Evolutionary conservation across 2,888 invertebrate genomes (phyloP), one percentile per base, ranked within the genome.

Genomic region (Ormyrus rosae): DNA sequence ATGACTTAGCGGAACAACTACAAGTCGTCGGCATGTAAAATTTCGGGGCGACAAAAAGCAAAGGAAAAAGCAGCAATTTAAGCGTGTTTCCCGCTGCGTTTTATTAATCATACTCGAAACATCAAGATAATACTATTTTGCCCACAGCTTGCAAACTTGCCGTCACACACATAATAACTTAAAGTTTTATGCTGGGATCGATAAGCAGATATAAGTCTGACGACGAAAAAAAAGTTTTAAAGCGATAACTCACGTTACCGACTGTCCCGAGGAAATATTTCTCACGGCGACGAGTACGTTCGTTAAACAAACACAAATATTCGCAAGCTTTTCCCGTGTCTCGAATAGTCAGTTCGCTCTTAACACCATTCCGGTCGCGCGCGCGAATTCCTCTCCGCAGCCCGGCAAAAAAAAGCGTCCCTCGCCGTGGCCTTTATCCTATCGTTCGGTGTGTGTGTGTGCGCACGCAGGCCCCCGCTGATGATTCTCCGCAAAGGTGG

Each of bases 401-500:
- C 13, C 45, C n/a, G 4, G 58, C 8, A 11, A 45, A 56, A 69
- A 11, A 6, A 65, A 19, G 9, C 48, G 48, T 13, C 51, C 65
- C 11, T 8, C 65, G n/a, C 48, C n/a, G 10, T 8, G 19, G 65
- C 51, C 65, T 65, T 50, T 34, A 34, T 34, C 34, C 34, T 34
- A 4, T 4, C 4, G 34, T 4, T 34, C 9, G 13, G 19, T 63
- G 45, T 9, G 19, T 45, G 45, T 10, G 45, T 63, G 19, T 1
- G 19, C 2, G 11, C 60, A 5, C 46, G 19, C 34, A 4, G n/a
- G 13, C n/a, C n/a, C n/a, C 10, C 10, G 53, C 13, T 45, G 72
- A 55, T 46, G 72, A 56, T 56, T 69, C 69, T 69, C 56, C 46
- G 61, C 63, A 46, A 61, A 72, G 71, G 34, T 46, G 13, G 9